A percentile compares a stretch with the other conserved stretches of the same genome.
These are phyloP conservation scores for Solenopsis fugax DNA, from an alignment of 1,140 invertebrate genomes.

Conservation along the genomic window DNA sequence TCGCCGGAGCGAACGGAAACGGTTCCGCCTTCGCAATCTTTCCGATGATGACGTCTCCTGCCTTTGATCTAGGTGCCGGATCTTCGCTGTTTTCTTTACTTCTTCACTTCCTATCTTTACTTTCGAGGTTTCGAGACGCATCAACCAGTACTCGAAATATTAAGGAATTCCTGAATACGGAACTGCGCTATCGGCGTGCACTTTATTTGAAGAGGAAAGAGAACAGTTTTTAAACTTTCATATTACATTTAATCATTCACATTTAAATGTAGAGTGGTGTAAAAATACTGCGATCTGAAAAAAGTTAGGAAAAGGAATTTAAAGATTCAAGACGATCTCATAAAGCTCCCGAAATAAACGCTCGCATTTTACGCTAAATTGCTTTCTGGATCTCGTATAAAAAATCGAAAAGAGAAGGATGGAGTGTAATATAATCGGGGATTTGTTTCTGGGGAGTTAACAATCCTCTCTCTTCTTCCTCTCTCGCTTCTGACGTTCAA, in stretches of 20 bases:
- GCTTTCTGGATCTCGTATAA: neutral
- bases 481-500: conserved; percentile 62
- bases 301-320: neutral
- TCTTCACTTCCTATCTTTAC: conserved; percentile 27
- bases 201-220: neutral
- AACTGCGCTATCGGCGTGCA: neutral
- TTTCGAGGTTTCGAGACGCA: conserved; percentile 5
- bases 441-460: conserved; percentile 8
- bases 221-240: conserved; percentile 4
- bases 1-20: neutral
- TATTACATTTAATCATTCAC: neutral
- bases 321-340: neutral
- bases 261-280: neutral
- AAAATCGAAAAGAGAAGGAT: neutral
- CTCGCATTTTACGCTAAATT: neutral
- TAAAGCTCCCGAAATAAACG: neutral
- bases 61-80: conserved; percentile 31
- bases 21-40: conserved; percentile 18
- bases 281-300: neutral
- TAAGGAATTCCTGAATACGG: conserved; percentile 6
- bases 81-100: conserved; percentile 1
- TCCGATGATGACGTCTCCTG: conserved; percentile 1
- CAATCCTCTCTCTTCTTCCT: neutral
- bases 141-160: conserved; percentile 26
- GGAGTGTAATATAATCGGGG: neutral